Evolutionary conservation across 2,888 invertebrate species (phyloP).

Genomic region (Ischnura elegans): DNA sequence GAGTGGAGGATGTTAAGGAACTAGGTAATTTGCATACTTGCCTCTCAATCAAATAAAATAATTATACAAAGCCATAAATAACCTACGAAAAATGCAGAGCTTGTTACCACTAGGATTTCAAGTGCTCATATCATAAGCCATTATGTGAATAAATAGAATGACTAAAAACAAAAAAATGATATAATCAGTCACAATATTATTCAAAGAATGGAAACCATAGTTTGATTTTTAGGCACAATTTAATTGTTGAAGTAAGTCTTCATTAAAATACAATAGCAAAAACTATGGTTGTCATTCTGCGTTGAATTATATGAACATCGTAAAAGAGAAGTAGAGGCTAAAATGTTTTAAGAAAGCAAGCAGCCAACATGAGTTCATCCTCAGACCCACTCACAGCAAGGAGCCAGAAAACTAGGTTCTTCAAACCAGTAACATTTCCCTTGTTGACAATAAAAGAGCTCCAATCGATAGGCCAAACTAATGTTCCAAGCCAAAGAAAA

Average conservation of each 20-base stretch:
- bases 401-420: neutral
- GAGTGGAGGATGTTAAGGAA: conserved; percentile 8
- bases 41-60: neutral
- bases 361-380: neutral
- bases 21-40: conserved; percentile 15
- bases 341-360: neutral
- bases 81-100: neutral
- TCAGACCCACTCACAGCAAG: neutral
- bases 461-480: neutral
- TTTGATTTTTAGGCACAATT: conserved; percentile 8
- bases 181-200: neutral
- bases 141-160: neutral
- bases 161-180: neutral
- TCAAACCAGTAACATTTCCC: neutral
- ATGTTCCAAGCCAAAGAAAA: neutral
- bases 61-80: neutral
- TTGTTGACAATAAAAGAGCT: neutral
- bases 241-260: neutral
- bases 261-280: neutral
- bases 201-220: conserved; percentile 29
- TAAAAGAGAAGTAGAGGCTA: neutral
- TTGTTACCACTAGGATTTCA: neutral
- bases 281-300: conserved; percentile 22
- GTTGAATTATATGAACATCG: neutral
- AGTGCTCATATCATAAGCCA: neutral